Conservation (phyloP, 2,888 invertebrate species). For the Yponomeuta plumbellus region DNA sequence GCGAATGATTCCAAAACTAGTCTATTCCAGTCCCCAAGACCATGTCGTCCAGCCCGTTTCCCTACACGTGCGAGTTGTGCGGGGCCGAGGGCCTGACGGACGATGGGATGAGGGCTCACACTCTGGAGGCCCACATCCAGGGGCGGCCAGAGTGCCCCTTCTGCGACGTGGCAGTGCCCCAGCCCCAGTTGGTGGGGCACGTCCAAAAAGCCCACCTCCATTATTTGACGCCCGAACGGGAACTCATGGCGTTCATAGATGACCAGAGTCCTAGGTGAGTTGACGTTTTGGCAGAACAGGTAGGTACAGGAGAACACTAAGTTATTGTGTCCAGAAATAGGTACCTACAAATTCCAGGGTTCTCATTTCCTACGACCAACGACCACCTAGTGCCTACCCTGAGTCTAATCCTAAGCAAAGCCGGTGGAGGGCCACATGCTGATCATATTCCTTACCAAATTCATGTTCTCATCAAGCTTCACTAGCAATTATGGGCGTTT, state of each 20-base stretch:
- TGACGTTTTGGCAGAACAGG: not conserved
- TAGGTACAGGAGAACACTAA: not conserved
- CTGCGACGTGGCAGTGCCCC: constrained; percentile 85
- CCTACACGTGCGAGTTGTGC: constrained; percentile 86
- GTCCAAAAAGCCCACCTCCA: constrained; percentile 91
- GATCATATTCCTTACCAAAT: too few relatives aligned
- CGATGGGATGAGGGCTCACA: constrained; percentile 87
- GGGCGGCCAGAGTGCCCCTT: constrained; percentile 88
- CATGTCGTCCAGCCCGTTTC: constrained; percentile 68
- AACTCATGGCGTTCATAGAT: constrained; percentile 86
- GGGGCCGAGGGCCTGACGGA: constrained; percentile 88
- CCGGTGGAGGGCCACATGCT: too few relatives aligned
- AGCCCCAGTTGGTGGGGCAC: constrained; percentile 85
- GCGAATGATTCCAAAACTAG: too few relatives aligned
- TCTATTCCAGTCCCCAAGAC: not conserved
- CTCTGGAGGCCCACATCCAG: constrained; percentile 85
- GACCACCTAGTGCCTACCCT: too few relatives aligned
- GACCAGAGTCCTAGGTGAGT: constrained; percentile 78
- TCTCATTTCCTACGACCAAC: too few relatives aligned
- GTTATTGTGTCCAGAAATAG: too few relatives aligned
- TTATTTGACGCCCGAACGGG: constrained; percentile 86
- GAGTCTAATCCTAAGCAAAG: too few relatives aligned
- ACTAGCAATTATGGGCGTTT: not conserved
- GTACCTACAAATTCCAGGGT: too few relatives aligned
- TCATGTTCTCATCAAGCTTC: constrained; percentile 11